Conservation (phyloP, 2,113 vertebrate species). For the Ammodytes marinus region DNA sequence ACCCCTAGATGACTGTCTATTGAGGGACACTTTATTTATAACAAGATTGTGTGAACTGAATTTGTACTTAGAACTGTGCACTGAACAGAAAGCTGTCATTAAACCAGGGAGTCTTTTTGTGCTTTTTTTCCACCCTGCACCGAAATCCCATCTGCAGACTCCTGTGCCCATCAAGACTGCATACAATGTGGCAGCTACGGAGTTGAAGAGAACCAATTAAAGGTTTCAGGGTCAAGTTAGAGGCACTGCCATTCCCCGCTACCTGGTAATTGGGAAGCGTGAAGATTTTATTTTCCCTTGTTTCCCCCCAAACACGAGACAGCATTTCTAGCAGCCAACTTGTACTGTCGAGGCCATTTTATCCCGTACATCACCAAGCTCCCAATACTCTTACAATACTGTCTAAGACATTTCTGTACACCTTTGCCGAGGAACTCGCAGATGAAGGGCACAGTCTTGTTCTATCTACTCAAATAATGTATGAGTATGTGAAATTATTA, state of each 20-base stretch:
- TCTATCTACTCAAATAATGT: not conserved
- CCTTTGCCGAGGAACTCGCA: not conserved
- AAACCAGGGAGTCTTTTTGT: slow-evolving; percentile 5
- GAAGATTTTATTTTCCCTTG: not conserved
- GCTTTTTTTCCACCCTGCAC: slow-evolving; percentile 1
- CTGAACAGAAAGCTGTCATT: not conserved
- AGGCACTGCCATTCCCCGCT: slow-evolving; percentile 26
- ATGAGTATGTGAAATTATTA: too few species aligned
- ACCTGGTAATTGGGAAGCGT: slow-evolving; percentile 51
- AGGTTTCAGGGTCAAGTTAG: slow-evolving; percentile 41
- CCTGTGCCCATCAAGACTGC: slow-evolving; percentile 35
- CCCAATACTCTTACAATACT: not conserved
- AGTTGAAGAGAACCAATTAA: slow-evolving; percentile 64
- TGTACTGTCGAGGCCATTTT: slow-evolving; percentile 2
- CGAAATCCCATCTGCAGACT: slow-evolving; percentile 25
- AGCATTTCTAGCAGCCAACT: not conserved
- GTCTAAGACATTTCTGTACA: not conserved
- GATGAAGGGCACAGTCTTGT: not conserved
- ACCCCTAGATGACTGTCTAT: too few species aligned
- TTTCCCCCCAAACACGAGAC: not conserved
- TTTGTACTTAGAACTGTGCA: not conserved
- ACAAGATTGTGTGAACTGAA: not conserved
- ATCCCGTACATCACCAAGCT: not conserved
- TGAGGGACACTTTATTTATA: not conserved
- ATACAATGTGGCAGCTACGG: slow-evolving; percentile 20